Evolutionary conservation across 92 coral and sea anemone species (phyloP).

Genomic region (Umimayanthus chanpuru): DNA sequence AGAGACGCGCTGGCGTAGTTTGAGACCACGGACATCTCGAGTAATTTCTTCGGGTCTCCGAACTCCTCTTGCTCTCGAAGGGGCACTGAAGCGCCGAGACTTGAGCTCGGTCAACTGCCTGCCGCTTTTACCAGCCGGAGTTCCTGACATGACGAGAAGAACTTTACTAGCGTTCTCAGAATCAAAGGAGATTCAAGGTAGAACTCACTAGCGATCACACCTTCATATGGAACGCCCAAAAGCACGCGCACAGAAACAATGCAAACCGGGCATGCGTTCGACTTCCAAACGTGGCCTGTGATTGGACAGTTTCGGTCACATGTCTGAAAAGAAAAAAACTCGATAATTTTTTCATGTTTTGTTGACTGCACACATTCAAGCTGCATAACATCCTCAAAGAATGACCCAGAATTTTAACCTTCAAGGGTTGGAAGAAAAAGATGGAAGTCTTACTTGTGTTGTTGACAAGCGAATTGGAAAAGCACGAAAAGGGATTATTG

Average conservation of each 20-base stretch:
- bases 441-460: background rate
- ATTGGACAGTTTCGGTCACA: constrained; percentile 21
- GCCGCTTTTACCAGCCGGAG: constrained; percentile 50
- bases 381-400: too few relatives aligned
- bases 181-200: constrained; percentile 35
- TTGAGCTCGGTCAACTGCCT: constrained; percentile 69
- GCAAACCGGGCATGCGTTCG: constrained; percentile 58
- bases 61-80: constrained; percentile 75
- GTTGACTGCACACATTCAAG: background rate
- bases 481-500: background rate
- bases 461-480: background rate
- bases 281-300: background rate
- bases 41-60: constrained; percentile 84
- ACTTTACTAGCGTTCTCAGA: constrained; percentile 21
- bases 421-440: background rate
- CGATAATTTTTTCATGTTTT: too few relatives aligned
- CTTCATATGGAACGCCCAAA: constrained; percentile 95
- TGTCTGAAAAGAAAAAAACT: background rate
- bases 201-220: constrained; percentile 78
- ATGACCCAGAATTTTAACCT: background rate
- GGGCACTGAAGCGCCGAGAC: constrained; percentile 84
- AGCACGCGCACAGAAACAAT: constrained; percentile 72
- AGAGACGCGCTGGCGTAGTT: constrained; percentile 90
- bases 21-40: constrained; percentile 90
- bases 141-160: constrained; percentile 38